phyloP scores from a whole-genome alignment of 92 coral and sea anemone species.

The Phenganax stokvisi region DNA sequence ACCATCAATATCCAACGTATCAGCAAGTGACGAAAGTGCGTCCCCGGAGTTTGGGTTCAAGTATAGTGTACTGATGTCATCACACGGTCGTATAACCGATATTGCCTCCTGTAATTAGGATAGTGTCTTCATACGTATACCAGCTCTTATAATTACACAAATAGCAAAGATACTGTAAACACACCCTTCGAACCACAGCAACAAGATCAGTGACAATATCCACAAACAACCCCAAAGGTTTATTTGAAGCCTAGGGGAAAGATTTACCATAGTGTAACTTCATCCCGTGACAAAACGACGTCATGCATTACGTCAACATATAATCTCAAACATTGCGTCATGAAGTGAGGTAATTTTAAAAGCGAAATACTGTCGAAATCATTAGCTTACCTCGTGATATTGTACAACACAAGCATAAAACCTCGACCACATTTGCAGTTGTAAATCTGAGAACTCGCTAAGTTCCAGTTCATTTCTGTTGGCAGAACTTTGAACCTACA shows the following conservation, averaged over 20 bases:
- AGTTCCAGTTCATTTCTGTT: constrained; percentile 77
- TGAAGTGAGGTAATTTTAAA: not conserved
- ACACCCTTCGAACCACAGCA: constrained; percentile 71
- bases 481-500: constrained; percentile 80
- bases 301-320: not conserved
- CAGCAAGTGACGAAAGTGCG: constrained; percentile 39
- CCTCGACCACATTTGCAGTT: constrained; percentile 89
- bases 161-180: not conserved
- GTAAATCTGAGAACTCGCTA: constrained; percentile 78
- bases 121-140: not conserved
- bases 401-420: constrained; percentile 88
- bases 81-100: constrained; percentile 79
- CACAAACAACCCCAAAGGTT: constrained; percentile 79
- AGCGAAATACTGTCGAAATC: not conserved
- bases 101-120: constrained; percentile 61
- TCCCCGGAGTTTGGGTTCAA: constrained; percentile 49
- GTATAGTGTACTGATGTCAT: constrained; percentile 64
- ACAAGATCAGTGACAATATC: constrained; percentile 70
- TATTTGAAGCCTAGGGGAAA: constrained; percentile 60
- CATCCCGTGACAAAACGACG: not conserved
- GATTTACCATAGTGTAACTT: not conserved
- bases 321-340: not conserved
- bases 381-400: constrained; percentile 68
- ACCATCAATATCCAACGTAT: constrained; percentile 49
- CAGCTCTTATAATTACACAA: not conserved